Conservation (phyloP, 2,113 vertebrate genomes). For the Halichoerus grypus region DNA sequence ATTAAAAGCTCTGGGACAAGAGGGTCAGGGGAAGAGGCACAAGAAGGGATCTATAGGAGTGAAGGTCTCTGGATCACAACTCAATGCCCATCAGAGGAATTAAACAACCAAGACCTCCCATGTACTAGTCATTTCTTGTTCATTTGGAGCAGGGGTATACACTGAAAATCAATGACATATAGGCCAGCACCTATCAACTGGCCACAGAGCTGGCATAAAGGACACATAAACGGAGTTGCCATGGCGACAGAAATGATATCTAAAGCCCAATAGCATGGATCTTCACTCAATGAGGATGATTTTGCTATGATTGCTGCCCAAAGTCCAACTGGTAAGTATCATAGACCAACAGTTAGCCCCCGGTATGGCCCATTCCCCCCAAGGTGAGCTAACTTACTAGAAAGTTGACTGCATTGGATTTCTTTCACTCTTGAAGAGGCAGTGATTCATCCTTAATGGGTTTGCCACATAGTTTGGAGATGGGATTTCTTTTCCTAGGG, state of each 20-base stretch:
- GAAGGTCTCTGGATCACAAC: not conserved
- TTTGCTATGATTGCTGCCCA: not conserved
- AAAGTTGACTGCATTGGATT: not conserved
- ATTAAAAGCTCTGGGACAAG: not conserved
- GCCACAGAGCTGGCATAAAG: not conserved
- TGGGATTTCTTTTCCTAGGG: not conserved
- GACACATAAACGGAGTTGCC: not conserved
- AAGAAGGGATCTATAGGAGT: too few species aligned
- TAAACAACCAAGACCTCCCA: not conserved
- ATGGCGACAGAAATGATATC: not conserved
- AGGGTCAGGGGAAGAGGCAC: not conserved
- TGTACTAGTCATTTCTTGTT: not conserved
- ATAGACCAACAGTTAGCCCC: not conserved
- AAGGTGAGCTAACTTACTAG: not conserved
- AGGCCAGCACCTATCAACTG: not conserved
- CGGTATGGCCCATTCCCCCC: not conserved
- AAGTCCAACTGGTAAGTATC: not conserved
- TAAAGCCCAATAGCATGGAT: not conserved
- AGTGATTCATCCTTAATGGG: not conserved
- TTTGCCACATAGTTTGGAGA: not conserved
- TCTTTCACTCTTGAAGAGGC: not conserved
- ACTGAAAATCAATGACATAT: not conserved
- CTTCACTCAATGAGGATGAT: not conserved
- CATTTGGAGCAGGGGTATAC: not conserved
- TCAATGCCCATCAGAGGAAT: not conserved